Evolutionary conservation across 2,888 invertebrate species (phyloP).

Genomic region (Sarcophaga variegata): DNA sequence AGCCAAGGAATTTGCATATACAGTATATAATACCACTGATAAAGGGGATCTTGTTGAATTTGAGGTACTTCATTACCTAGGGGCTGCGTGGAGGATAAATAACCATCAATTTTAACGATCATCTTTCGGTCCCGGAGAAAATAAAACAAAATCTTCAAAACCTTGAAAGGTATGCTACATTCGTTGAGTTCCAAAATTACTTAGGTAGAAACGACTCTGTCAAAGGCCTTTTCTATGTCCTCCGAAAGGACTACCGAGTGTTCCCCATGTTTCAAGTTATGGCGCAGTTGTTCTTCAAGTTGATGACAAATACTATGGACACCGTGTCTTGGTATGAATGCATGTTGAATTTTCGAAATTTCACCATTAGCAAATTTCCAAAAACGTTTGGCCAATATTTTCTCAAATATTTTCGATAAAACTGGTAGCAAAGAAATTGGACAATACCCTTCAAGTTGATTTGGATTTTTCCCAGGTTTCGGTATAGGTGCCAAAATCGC

Average conservation of each 20-base stretch:
- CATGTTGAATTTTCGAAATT: no score
- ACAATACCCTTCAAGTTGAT: slow-evolving; percentile 9
- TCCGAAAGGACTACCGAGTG: not conserved
- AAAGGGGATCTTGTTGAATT: no score
- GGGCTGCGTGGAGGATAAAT: not conserved
- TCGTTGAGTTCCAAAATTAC: not conserved
- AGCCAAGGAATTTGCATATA: no score
- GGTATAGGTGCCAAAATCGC: not conserved
- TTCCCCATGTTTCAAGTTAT: not conserved
- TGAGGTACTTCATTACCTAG: not conserved
- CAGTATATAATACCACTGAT: no score
- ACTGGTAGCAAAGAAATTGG: slow-evolving; percentile 20
- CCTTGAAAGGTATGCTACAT: not conserved
- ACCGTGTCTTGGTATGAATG: not conserved
- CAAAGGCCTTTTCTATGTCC: not conserved
- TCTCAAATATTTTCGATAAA: not conserved
- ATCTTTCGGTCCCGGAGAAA: not conserved
- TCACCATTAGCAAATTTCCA: not conserved
- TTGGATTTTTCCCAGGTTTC: slow-evolving; percentile 13
- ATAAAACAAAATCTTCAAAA: not conserved
- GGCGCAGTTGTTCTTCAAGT: not conserved
- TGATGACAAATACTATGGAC: not conserved
- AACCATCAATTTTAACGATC: not conserved
- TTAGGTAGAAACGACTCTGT: not conserved
- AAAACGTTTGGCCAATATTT: not conserved